phyloP scores from a whole-genome alignment of 2,888 invertebrate species.

The Candidula unifasciata region DNA sequence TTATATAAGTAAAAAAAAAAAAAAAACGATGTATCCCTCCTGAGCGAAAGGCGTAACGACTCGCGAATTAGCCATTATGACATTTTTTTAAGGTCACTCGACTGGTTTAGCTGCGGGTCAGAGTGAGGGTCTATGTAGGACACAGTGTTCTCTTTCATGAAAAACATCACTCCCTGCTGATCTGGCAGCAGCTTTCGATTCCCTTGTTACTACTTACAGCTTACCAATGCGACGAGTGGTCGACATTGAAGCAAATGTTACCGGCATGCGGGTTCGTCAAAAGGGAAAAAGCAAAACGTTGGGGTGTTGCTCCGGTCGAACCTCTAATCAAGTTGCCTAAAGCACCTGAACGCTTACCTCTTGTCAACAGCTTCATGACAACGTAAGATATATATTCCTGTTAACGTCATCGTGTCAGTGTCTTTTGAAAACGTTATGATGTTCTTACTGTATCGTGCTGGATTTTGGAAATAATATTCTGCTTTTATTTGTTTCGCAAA shows the following conservation, averaged over 20 bases:
- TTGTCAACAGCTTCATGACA: constrained; percentile 74
- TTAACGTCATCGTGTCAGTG: not conserved
- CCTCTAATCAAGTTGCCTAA: constrained; percentile 57
- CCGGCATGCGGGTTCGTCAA: constrained; percentile 66
- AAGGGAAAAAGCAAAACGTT: constrained; percentile 64
- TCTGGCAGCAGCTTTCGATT: too few relatives aligned
- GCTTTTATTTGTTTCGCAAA: too few relatives aligned
- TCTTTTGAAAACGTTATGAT: not conserved
- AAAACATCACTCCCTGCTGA: too few relatives aligned
- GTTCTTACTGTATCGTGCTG: not conserved
- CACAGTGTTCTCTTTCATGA: too few relatives aligned
- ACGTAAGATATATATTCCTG: constrained; percentile 60
- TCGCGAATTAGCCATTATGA: too few relatives aligned
- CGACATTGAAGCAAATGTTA: constrained; percentile 73
- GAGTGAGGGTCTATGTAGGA: too few relatives aligned
- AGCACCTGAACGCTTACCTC: constrained; percentile 63
- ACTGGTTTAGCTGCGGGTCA: too few relatives aligned
- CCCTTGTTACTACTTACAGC: not conserved
- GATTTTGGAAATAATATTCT: not conserved
- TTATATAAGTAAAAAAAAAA: too few relatives aligned
- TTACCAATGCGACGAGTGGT: constrained; percentile 72
- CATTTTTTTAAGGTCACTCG: too few relatives aligned
- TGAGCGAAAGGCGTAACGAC: too few relatives aligned
- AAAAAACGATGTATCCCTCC: too few relatives aligned
- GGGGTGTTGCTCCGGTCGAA: constrained; percentile 68